phyloP scores from a whole-genome alignment of 2,113 vertebrate genomes.

The Pollimyrus isidori region DNA sequence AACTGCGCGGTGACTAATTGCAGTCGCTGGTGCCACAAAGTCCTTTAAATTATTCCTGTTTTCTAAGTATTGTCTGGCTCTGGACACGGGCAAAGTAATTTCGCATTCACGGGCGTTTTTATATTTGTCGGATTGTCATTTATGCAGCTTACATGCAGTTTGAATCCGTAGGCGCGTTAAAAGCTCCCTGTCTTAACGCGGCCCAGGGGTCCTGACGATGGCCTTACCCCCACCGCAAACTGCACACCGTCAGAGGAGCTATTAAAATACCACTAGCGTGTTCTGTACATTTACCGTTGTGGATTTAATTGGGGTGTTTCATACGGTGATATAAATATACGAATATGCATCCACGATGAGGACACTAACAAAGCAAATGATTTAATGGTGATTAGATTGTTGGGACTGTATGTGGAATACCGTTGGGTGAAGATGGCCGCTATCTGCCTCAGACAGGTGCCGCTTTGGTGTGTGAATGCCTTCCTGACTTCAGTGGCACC shows the following conservation, averaged over 20 bases:
- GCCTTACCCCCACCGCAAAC: neutral
- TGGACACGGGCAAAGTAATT: neutral
- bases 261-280: neutral
- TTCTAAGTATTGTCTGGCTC: neutral
- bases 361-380: neutral
- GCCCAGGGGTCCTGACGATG: neutral
- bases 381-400: neutral
- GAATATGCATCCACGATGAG: neutral
- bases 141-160: neutral
- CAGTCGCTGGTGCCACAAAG: constrained; percentile 17
- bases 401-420: neutral
- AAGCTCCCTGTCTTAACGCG: neutral
- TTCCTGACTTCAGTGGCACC: neutral
- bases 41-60: neutral
- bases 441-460: neutral
- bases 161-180: neutral
- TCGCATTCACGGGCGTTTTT: neutral
- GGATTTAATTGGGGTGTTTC: neutral
- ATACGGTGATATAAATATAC: neutral
- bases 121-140: neutral
- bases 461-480: neutral
- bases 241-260: neutral
- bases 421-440: neutral
- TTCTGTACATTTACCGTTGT: neutral
- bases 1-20: constrained; percentile 28